A percentile compares a stretch with the other conserved stretches of the same genome.
These are phyloP conservation scores for Cotesia glomerata DNA, from an alignment of 1,140 invertebrate species.

Conservation along the genomic window DNA sequence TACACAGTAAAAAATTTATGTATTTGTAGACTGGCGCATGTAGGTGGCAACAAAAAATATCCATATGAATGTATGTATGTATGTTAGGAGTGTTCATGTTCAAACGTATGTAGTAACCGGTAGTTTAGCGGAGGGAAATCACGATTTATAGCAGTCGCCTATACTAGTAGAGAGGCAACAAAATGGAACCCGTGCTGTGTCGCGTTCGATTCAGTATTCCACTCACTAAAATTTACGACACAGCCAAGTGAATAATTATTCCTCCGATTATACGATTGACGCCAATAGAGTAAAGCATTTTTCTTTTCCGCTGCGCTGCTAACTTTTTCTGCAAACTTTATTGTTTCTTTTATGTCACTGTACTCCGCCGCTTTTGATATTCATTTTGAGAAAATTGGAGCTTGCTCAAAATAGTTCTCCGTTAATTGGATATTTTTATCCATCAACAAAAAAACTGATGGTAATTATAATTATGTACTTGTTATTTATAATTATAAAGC, in stretches of 20 bases:
- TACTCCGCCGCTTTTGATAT: too few species aligned
- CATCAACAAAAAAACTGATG: too few species aligned
- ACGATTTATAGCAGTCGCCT: constrained; percentile 36
- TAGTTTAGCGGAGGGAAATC: constrained; percentile 24
- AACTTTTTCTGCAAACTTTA: neutral
- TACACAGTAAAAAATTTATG: constrained; percentile 21
- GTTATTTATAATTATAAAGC: too few species aligned
- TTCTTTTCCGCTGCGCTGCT: neutral
- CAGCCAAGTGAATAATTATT: constrained; percentile 31
- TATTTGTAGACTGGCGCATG: neutral
- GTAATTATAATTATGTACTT: too few species aligned
- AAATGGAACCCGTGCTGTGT: constrained; percentile 31
- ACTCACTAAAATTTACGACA: constrained; percentile 24
- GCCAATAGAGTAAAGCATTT: constrained; percentile 15
- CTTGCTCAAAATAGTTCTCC: too few species aligned
- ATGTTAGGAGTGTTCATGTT: neutral
- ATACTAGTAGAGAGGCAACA: constrained; percentile 30
- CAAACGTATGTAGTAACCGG: constrained; percentile 5
- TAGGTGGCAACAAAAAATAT: neutral
- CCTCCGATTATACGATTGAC: constrained; percentile 31
- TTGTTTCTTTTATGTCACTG: neutral
- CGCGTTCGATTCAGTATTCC: constrained; percentile 28
- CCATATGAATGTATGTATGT: constrained; percentile 1
- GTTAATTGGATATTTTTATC: too few species aligned
- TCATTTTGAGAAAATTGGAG: too few species aligned